These are phyloP conservation scores for Patella caerulea DNA, from an alignment of 2,888 invertebrate species.

Conservation along the genomic window DNA sequence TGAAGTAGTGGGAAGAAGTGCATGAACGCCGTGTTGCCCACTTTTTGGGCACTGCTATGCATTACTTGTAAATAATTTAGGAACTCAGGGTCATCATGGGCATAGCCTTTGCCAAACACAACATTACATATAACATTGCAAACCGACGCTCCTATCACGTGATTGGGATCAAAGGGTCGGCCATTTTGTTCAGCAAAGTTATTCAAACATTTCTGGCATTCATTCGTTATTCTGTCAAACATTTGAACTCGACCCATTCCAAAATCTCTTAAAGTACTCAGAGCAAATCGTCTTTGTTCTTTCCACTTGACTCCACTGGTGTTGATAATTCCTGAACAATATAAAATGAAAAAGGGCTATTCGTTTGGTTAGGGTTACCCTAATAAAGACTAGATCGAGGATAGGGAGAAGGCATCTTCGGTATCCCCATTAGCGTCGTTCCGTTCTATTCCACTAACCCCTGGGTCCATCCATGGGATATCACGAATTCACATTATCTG, in stretches of 20 bases:
- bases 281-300: constrained; percentile 21
- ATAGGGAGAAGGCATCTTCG: too few species aligned
- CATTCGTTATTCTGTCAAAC: constrained; percentile 15
- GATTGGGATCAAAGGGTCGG: background rate
- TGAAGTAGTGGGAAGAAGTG: constrained; percentile 7
- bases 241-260: constrained; percentile 22
- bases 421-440: too few species aligned
- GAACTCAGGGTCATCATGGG: constrained; percentile 19
- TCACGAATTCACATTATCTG: too few species aligned
- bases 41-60: background rate
- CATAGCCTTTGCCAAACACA: constrained; percentile 18
- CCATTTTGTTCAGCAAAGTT: constrained; percentile 3
- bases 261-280: constrained; percentile 20
- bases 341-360: background rate
- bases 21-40: background rate
- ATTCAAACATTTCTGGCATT: constrained; percentile 3
- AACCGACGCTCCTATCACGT: background rate
- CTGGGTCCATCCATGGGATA: too few species aligned
- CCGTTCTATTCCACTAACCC: too few species aligned
- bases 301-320: constrained; percentile 15
- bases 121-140: constrained; percentile 21
- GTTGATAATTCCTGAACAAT: constrained; percentile 12
- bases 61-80: background rate
- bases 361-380: too few species aligned
- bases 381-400: too few species aligned